Conservation (phyloP, 2,888 invertebrate genomes). For the Scotopteryx bipunctaria region DNA sequence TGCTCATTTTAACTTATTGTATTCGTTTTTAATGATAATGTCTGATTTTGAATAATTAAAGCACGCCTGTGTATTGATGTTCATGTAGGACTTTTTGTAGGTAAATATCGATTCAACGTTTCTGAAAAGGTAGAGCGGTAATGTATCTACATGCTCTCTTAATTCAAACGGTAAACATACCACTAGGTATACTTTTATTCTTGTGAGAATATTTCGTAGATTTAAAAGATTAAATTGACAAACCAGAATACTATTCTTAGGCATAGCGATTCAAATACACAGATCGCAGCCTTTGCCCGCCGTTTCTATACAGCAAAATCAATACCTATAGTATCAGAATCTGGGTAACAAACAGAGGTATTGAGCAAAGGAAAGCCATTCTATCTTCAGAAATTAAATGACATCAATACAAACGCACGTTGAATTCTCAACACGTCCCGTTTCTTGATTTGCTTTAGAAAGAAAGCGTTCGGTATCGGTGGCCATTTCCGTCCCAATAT, state of each 20-base stretch:
- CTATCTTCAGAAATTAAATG: conserved; percentile 53
- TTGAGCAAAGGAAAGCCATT: conserved; percentile 23
- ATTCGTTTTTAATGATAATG: conserved; percentile 27
- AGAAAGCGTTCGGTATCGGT: conserved; percentile 69
- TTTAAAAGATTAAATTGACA: too few species aligned
- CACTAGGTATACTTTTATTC: too few species aligned
- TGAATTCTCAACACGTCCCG: conserved; percentile 75
- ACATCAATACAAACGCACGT: conserved; percentile 42
- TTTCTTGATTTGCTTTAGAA: conserved; percentile 73
- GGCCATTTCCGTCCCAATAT: conserved; percentile 74
- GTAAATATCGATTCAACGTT: neutral
- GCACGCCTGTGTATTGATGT: neutral
- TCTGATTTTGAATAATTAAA: conserved; percentile 16
- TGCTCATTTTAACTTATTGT: conserved; percentile 30
- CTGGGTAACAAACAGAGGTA: too few species aligned
- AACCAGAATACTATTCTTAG: too few species aligned
- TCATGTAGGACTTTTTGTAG: neutral
- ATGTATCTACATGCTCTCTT: too few species aligned
- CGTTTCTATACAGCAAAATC: neutral
- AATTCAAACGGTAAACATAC: too few species aligned
- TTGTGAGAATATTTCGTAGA: too few species aligned
- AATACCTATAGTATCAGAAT: too few species aligned
- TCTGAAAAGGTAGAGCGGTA: too few species aligned
- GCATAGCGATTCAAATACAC: too few species aligned
- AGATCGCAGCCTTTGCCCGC: too few species aligned